phyloP scores from a whole-genome alignment of 2,888 invertebrate genomes.

The Tetragonula carbonaria region DNA sequence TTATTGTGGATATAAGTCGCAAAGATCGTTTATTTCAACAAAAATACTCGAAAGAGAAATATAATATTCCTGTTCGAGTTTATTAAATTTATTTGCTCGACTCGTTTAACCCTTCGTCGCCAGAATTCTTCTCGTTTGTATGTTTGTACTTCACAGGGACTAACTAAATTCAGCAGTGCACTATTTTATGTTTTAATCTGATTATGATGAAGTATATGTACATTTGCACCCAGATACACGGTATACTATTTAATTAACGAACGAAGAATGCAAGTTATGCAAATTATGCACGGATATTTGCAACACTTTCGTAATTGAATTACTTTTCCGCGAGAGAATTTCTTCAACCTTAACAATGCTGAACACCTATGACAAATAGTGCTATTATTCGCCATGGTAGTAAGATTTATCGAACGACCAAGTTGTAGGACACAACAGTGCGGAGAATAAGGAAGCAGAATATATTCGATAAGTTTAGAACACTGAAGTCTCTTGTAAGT shows the following conservation, averaged over 20 bases:
- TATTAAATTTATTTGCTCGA: background rate
- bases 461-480: conserved; percentile 30
- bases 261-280: background rate
- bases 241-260: background rate
- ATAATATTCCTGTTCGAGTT: background rate
- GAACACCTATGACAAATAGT: background rate
- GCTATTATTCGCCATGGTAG: background rate
- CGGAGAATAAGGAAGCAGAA: conserved; percentile 17
- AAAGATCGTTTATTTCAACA: background rate
- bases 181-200: background rate
- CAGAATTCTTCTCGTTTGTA: background rate
- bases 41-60: background rate
- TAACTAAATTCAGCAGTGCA: background rate
- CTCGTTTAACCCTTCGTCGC: background rate
- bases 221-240: background rate
- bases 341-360: background rate
- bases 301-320: background rate
- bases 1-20: background rate
- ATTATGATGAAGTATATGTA: background rate
- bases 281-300: background rate
- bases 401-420: conserved; percentile 9
- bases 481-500: conserved; percentile 10
- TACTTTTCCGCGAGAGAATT: background rate
- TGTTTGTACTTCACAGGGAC: background rate
- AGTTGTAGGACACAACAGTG: background rate